Evolutionary conservation across 2,113 vertebrate genomes (phyloP).

Genomic region (Upupa epops): DNA sequence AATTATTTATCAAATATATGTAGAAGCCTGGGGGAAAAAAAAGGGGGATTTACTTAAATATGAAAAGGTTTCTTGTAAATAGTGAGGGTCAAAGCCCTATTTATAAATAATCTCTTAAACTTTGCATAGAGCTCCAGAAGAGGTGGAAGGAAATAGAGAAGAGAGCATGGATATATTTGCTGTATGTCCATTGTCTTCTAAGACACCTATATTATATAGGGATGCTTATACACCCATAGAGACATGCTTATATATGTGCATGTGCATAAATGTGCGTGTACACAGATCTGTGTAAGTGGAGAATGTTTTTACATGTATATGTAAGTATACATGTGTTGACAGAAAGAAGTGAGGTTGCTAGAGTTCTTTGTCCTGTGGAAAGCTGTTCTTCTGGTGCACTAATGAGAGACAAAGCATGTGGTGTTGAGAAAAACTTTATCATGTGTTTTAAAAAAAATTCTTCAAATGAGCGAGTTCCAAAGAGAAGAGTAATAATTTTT

Average conservation of each 20-base stretch:
- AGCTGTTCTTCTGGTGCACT: not conserved
- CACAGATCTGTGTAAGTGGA: accelerated
- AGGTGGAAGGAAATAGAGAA: not conserved
- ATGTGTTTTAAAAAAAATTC: not conserved
- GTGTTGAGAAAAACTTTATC: not conserved
- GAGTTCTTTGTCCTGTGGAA: not conserved
- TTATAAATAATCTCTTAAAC: not conserved
- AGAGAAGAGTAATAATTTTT: not conserved
- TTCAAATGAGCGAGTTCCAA: not conserved
- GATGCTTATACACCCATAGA: not conserved
- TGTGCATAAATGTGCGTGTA: not conserved
- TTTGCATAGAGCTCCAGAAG: not conserved
- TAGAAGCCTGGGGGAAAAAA: not conserved
- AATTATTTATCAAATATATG: not conserved
- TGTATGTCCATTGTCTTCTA: not conserved
- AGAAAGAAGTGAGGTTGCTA: not conserved
- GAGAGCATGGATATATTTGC: not conserved
- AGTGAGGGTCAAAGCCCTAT: not conserved
- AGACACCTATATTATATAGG: not conserved
- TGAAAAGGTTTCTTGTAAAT: not conserved
- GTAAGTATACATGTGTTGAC: not conserved
- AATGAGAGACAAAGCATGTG: not conserved
- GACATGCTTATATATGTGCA: not conserved
- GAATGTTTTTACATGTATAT: not conserved
- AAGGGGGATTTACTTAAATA: not conserved